A percentile compares a stretch with the other conserved stretches of the same genome.
phyloP scores from a whole-genome alignment of 2,888 invertebrate genomes.

The Eustalomyia histrio region DNA sequence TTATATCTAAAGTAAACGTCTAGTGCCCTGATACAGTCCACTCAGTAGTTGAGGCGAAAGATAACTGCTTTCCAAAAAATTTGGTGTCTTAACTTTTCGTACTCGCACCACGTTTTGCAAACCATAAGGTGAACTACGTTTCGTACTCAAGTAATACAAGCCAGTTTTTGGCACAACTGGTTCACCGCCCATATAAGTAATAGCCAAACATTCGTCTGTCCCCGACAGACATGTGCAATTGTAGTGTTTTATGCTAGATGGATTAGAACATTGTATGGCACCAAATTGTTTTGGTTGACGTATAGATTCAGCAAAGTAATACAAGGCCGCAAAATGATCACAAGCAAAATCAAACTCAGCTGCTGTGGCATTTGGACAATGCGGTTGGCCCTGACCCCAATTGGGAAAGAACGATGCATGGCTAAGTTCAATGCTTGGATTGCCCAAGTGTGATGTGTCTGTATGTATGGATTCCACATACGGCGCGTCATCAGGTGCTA shows the following conservation, averaged over 20 bases:
- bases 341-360: conserved; percentile 74
- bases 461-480: conserved; percentile 79
- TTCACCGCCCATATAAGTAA: conserved; percentile 76
- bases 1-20: conserved; percentile 23
- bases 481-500: conserved; percentile 75
- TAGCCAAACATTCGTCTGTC: conserved; percentile 66
- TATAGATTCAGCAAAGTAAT: conserved; percentile 76
- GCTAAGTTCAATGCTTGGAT: conserved; percentile 74
- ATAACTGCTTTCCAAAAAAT: conserved; percentile 67
- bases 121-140: conserved; percentile 70
- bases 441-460: conserved; percentile 73
- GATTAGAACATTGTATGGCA: conserved; percentile 69
- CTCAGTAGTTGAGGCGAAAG: conserved; percentile 45
- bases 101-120: conserved; percentile 70
- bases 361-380: conserved; percentile 76
- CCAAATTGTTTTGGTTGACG: conserved; percentile 71
- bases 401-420: conserved; percentile 78
- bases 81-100: conserved; percentile 67
- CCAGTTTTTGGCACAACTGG: conserved; percentile 74
- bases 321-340: conserved; percentile 74
- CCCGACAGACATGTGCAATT: conserved; percentile 48
- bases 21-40: conserved; percentile 44
- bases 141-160: conserved; percentile 74
- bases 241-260: conserved; percentile 33
- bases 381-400: conserved; percentile 77